phyloP scores from a whole-genome alignment of 2,888 invertebrate genomes.

The Apodemia hepburni region DNA sequence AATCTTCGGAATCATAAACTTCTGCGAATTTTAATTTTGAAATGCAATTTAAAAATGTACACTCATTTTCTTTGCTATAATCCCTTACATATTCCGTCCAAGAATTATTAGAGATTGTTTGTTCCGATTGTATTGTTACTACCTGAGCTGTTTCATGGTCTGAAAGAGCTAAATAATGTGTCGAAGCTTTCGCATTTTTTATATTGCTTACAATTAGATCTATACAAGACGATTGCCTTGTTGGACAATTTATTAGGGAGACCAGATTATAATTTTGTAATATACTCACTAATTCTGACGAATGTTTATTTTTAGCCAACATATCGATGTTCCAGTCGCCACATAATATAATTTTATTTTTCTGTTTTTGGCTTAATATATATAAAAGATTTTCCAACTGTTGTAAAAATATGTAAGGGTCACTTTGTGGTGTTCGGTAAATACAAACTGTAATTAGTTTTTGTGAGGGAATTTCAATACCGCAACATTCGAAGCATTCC shows the following conservation, averaged over 20 bases:
- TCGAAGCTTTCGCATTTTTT: neutral
- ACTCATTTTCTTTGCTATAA: neutral
- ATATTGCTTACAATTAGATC: constrained; percentile 11
- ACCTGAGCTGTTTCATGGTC: constrained; percentile 1
- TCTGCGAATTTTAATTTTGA: neutral
- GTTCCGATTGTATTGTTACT: neutral
- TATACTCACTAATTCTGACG: neutral
- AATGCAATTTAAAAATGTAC: neutral
- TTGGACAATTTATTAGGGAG: constrained; percentile 11
- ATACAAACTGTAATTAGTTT: constrained; percentile 1
- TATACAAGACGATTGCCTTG: neutral
- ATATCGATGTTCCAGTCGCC: constrained; percentile 20
- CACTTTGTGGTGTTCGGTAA: constrained; percentile 15
- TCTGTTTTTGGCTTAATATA: neutral
- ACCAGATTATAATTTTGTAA: constrained; percentile 6
- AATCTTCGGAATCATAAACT: neutral
- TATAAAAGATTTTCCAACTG: constrained; percentile 6
- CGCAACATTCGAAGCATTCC: constrained; percentile 7
- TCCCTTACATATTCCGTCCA: neutral
- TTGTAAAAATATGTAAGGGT: constrained; percentile 1
- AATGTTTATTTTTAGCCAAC: constrained; percentile 5
- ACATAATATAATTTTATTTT: constrained; percentile 17
- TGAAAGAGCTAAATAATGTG: neutral
- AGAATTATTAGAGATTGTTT: neutral
- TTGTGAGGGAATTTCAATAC: constrained; percentile 4